Percentiles rank a stretch among this genome's conserved stretches.
phyloP scores from a whole-genome alignment of 2,113 vertebrate species.

The Noturus placidus region DNA sequence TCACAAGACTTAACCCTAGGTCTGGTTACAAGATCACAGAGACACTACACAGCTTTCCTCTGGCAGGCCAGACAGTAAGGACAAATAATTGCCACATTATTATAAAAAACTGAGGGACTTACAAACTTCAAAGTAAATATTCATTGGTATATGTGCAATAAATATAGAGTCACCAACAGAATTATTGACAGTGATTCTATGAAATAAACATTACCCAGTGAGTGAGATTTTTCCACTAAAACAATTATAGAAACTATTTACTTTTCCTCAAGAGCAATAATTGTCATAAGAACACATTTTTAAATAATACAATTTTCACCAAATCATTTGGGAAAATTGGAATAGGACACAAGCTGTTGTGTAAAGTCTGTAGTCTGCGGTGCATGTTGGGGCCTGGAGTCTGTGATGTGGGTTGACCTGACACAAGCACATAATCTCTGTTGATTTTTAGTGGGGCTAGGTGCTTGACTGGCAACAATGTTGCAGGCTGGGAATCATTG shows the following conservation, averaged over 20 bases:
- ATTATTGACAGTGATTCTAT: neutral
- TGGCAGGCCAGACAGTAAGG: slow-evolving; percentile 66
- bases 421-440: neutral
- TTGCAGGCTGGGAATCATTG: neutral
- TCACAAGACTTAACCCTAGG: slow-evolving; percentile 57
- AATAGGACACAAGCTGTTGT: neutral
- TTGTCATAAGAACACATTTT: neutral
- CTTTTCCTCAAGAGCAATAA: neutral
- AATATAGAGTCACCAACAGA: neutral
- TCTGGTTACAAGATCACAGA: slow-evolving; percentile 57
- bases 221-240: neutral
- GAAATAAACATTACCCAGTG: neutral
- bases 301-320: neutral
- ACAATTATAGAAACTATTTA: neutral
- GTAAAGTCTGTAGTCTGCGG: no score
- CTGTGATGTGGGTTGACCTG: no score
- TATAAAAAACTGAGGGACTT: neutral
- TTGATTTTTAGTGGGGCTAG: neutral
- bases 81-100: slow-evolving; percentile 14
- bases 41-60: slow-evolving; percentile 59
- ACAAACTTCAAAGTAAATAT: neutral
- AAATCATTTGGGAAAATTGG: neutral
- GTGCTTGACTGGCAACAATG: neutral
- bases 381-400: no score
- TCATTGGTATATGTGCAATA: neutral